Evolutionary conservation across 2,113 vertebrate genomes (phyloP).

Genomic region (Balaeniceps rex): DNA sequence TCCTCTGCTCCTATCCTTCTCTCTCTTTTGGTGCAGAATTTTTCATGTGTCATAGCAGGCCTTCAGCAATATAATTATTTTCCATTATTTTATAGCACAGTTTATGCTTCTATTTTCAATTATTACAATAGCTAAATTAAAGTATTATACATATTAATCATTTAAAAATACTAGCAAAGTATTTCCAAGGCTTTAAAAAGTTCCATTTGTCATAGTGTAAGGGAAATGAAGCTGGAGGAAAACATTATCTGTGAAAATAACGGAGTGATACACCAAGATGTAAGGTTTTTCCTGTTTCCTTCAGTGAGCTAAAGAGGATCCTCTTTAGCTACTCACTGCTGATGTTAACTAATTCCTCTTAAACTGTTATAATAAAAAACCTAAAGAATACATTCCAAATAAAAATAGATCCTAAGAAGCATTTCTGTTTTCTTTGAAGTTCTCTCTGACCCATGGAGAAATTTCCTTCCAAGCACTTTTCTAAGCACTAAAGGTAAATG

Average conservation of each 20-base stretch:
- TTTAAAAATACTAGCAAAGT: background rate
- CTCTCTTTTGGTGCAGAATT: background rate
- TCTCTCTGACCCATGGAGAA: background rate
- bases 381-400: background rate
- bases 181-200: background rate
- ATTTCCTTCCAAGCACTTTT: background rate
- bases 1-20: background rate
- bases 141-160: background rate
- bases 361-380: background rate
- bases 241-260: background rate
- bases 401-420: background rate
- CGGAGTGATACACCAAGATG: background rate
- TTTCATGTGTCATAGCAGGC: background rate
- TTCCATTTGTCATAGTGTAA: background rate
- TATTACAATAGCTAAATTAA: background rate
- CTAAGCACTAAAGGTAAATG: background rate
- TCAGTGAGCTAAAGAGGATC: background rate
- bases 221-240: background rate
- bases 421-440: background rate
- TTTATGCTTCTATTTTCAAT: background rate
- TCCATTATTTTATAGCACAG: background rate
- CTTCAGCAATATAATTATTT: background rate
- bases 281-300: background rate
- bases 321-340: background rate
- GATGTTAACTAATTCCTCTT: background rate